Base-by-base conservation (phyloP, 1,140 invertebrate genomes). In the Pseudomyrmex dendroicus region DNA sequence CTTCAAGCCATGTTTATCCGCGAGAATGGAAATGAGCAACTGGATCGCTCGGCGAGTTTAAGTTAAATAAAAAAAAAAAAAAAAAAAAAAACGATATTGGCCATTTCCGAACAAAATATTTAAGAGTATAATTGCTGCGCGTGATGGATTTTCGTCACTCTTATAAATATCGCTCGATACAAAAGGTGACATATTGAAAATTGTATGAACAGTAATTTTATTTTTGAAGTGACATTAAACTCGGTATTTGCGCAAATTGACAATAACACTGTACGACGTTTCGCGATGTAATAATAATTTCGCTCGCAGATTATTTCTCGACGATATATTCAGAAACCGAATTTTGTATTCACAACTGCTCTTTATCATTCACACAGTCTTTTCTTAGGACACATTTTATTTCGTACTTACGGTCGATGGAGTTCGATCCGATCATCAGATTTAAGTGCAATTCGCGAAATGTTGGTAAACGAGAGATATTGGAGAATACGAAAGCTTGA, bases 1-100 rank as follows among this genome's bases (percentile, higher is more conserved):
- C 76, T 80, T 80, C 20, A 80, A 80, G 72, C 35, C 44, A 44
- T 80, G 66, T 80, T 80, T 80, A 80, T 66, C 22, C 76, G 20
- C 1, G 22, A 61, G 54, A 59, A 80, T 80, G 66, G 66, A 80
- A 80, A 80, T 80, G 57, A 80, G 35, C 66, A 25, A 12, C 15
- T 52, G 20, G 44, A 59, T 57, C 35, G 50, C 12, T 17, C 52
- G 13, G n/a, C 9, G 22, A n/a, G n/a, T 8, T 35, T 61, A 70
- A 68, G 64, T 70, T 80, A 59, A 72, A 35, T 1, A 35, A 35
- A 35, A 35, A 35, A 35, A 35, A 35, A 59, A 72, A 61, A 17
- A 80, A 59, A 35, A 25, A 59, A 59, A 70, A 61, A 17, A 80
- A 59, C 22, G 44, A 72, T 70, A 80, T 59, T 54, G 66, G 22